Evolutionary conservation across 2,888 invertebrate genomes (phyloP), one percentile per base, ranked within the genome.

Genomic region (Latheticus oryzae): DNA sequence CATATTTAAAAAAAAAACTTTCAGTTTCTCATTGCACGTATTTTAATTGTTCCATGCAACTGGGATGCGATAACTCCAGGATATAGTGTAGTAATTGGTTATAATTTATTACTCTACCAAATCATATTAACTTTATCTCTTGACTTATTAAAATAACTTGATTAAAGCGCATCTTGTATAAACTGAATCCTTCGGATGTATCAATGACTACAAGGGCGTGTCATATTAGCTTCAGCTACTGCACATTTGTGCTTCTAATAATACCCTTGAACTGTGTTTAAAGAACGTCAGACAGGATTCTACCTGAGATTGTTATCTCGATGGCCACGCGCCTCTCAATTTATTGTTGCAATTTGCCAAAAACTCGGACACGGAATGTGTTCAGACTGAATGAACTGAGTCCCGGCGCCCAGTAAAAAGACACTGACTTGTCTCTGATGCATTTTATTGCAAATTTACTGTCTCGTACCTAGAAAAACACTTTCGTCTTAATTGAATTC

Each of bases 401-500:
- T 17, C 52, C 47, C 58, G 67, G 66, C 65, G 67, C 67, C 66
- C 65, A 33, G 16, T 30, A 43, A 45, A 54, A 53, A 51, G 38
- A 33, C 62, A 57, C 56, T 57, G 62, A 66, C 59, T 53, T 61
- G 65, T 65, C 51, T 57, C 21, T 23, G 37, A 37, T 60, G 58
- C 62, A 61, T 67, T 73, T 71, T 71, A 71, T 67, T 64, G 70
- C 71, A 64, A 71, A 72, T 73, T 73, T 72, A 70, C 66, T 67
- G 65, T 65, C 70, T 61, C 63, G 58, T 73, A 74, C 73, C 64
- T 65, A 71, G 74, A 74, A 74, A 74, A 66, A 74, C 74, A 73
- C 73, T 74, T 72, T 72, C 67, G 70, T 68, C 70, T 73, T 73
- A 74, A 74, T 74, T 73, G 74, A 72, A 70, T 72, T 71, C 63